A percentile compares a stretch with the other conserved stretches of the same genome.
These are phyloP conservation scores for Sylvia atricapilla DNA, from an alignment of 2,113 vertebrate species.

Conservation along the genomic window DNA sequence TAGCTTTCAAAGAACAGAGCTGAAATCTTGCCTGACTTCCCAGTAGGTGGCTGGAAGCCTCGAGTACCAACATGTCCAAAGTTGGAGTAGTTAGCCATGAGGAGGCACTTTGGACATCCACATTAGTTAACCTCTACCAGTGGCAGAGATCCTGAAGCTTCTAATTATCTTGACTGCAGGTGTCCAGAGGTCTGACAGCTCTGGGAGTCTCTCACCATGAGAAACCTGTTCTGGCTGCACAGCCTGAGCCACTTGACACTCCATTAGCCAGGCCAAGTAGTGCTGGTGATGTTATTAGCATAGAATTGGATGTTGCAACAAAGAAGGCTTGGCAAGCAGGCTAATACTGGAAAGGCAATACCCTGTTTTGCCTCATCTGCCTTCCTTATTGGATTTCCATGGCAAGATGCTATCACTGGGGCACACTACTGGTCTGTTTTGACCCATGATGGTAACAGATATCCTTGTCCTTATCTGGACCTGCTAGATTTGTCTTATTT, in stretches of 20 bases:
- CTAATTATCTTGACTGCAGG: background rate
- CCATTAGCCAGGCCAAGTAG: background rate
- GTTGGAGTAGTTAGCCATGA: background rate
- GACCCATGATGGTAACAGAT: background rate
- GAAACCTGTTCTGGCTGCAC: background rate
- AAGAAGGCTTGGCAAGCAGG: background rate
- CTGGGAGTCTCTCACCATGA: background rate
- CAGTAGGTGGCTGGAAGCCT: background rate
- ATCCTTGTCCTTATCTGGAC: background rate
- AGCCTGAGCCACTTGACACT: background rate
- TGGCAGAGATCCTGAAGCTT: background rate
- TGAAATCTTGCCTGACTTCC: background rate
- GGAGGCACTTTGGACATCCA: background rate
- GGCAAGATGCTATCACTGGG: background rate
- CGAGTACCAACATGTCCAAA: rapidly evolving
- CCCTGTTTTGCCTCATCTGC: background rate
- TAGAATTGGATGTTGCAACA: background rate
- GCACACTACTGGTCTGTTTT: background rate
- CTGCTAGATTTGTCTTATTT: background rate
- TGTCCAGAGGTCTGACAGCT: background rate
- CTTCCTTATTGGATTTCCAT: background rate
- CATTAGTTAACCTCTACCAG: rapidly evolving
- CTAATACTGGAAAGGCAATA: background rate
- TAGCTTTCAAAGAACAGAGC: background rate
- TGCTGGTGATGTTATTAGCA: background rate